Conservation (phyloP, 2,888 invertebrate species). For the Oeneis ivallda region DNA sequence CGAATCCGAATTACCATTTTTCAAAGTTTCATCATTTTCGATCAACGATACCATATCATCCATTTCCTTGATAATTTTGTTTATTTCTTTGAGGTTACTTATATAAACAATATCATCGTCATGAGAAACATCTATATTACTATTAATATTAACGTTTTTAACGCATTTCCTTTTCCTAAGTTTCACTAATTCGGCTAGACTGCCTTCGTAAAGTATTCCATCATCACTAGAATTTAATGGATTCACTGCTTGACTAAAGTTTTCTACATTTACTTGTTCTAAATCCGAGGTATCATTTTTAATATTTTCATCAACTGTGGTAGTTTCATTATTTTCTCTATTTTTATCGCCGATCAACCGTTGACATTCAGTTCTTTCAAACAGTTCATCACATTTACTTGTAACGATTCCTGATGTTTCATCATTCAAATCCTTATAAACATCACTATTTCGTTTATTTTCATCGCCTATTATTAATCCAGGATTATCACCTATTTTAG, state of each 20-base stretch:
- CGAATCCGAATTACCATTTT: background rate
- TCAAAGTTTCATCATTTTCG: background rate
- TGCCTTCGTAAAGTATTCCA: background rate
- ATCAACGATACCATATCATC: background rate
- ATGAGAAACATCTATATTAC: background rate
- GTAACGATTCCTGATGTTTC: background rate
- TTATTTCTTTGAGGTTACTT: background rate
- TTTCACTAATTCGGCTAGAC: slow-evolving; percentile 9
- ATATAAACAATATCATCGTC: background rate
- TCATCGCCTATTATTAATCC: background rate
- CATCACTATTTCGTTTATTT: background rate
- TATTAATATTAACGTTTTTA: background rate
- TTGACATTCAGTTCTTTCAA: background rate
- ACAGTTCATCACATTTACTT: background rate
- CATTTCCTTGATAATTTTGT: background rate
- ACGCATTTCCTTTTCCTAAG: slow-evolving; percentile 6
- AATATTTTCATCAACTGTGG: background rate
- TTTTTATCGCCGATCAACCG: background rate
- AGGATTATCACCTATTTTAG: background rate
- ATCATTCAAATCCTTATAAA: background rate
- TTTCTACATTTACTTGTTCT: background rate
- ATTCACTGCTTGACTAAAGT: background rate
- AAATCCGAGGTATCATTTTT: background rate
- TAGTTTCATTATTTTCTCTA: background rate
- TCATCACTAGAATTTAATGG: background rate